phyloP scores from a whole-genome alignment of 2,113 vertebrate genomes.

The Myrmecophaga tridactyla region DNA sequence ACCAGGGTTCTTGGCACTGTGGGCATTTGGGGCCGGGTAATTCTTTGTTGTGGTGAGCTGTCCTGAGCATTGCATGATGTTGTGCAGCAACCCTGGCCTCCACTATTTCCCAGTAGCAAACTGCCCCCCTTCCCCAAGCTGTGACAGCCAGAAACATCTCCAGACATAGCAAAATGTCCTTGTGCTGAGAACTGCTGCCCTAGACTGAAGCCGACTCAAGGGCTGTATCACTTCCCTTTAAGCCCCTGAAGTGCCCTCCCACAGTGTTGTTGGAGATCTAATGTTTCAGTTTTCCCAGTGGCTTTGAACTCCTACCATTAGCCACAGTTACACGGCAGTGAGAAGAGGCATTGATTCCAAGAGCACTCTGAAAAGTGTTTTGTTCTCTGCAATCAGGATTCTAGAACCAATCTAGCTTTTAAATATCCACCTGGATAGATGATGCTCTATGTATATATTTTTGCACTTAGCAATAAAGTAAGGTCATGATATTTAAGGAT shows the following conservation, averaged over 20 bases:
- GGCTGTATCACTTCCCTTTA: rapidly evolving
- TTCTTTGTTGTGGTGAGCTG: rapidly evolving
- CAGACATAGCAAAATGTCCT: neutral
- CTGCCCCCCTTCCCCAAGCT: rapidly evolving
- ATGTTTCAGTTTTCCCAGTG: neutral
- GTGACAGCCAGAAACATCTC: neutral
- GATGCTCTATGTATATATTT: rapidly evolving
- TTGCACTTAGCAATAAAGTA: neutral
- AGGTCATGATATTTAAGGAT: rapidly evolving
- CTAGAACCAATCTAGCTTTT: neutral
- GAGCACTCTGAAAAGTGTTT: neutral
- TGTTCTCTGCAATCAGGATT: neutral
- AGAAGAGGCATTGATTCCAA: neutral
- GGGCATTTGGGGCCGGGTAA: rapidly evolving
- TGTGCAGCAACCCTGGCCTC: neutral
- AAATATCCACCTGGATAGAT: rapidly evolving
- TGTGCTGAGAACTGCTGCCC: rapidly evolving
- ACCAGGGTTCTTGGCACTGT: rapidly evolving
- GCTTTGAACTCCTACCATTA: neutral
- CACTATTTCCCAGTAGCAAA: rapidly evolving
- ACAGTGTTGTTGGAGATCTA: rapidly evolving
- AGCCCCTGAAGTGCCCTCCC: rapidly evolving
- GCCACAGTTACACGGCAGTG: neutral
- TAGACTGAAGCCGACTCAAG: rapidly evolving
- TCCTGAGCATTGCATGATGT: rapidly evolving